phyloP scores from a whole-genome alignment of 1,140 invertebrate genomes.

The Drosophila setifemur region DNA sequence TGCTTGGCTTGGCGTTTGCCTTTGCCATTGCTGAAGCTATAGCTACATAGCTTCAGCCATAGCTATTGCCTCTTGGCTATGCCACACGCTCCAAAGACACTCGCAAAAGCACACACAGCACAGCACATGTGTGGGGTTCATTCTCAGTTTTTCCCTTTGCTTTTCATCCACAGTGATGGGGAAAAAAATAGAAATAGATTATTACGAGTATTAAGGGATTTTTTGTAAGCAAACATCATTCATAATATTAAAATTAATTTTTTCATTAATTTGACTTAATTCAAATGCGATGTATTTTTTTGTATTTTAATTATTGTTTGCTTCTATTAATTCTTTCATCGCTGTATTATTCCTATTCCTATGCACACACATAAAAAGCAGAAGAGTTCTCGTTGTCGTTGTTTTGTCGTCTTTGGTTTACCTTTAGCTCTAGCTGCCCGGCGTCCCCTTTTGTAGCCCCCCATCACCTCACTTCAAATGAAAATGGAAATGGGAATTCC shows the following conservation, averaged over 20 bases:
- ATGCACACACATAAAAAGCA: constrained; percentile 20
- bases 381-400: constrained; percentile 24
- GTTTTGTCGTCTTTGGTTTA: constrained; percentile 47
- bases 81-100: constrained; percentile 24
- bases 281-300: neutral
- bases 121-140: constrained; percentile 36
- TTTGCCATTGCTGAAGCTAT: constrained; percentile 28
- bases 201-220: no score
- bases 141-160: constrained; percentile 9
- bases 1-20: constrained; percentile 25
- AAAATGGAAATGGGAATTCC: constrained; percentile 6
- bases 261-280: no score
- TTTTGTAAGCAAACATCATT: no score
- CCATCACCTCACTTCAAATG: neutral
- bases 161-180: constrained; percentile 20
- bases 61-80: constrained; percentile 49
- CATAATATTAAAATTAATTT: neutral
- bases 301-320: neutral
- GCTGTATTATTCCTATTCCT: constrained; percentile 23
- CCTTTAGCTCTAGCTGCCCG: constrained; percentile 17
- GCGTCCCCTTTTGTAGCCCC: neutral
- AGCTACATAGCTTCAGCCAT: no score
- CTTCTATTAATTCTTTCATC: neutral
- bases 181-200: neutral
- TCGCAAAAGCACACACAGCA: constrained; percentile 11